These are phyloP conservation scores for Apotomis turbidana DNA, from an alignment of 2,888 invertebrate species.

Conservation along the genomic window DNA sequence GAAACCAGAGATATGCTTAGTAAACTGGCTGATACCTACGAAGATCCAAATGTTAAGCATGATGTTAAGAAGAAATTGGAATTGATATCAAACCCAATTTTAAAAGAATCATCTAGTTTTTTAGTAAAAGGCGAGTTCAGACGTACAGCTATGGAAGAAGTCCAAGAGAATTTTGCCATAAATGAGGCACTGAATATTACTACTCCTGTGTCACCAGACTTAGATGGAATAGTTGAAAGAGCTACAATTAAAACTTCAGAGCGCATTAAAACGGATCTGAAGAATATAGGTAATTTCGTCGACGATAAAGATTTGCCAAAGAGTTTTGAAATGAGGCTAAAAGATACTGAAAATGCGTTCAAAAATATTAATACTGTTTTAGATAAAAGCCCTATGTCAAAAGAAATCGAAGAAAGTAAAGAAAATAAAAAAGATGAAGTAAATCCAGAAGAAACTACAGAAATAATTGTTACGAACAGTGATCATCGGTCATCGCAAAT, in stretches of 20 bases:
- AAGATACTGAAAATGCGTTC: constrained; percentile 66
- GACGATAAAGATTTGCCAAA: constrained; percentile 59
- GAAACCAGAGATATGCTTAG: constrained; percentile 75
- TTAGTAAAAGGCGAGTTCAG: constrained; percentile 58
- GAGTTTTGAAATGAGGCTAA: constrained; percentile 63
- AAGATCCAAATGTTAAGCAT: constrained; percentile 53
- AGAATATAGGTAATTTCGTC: constrained; percentile 46
- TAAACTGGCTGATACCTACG: constrained; percentile 68
- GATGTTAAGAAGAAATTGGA: constrained; percentile 37
- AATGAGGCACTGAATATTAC: constrained; percentile 71
- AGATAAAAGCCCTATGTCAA: constrained; percentile 43
- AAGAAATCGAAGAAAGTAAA: neutral
- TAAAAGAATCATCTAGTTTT: constrained; percentile 67
- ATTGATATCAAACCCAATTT: constrained; percentile 54
- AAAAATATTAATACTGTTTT: constrained; percentile 63
- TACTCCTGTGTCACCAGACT: constrained; percentile 60
- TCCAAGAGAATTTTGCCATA: constrained; percentile 68
- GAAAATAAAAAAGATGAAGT: neutral
- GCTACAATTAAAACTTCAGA: constrained; percentile 30
- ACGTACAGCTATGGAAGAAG: constrained; percentile 61
- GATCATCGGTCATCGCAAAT: constrained; percentile 25
- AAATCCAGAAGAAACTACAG: neutral
- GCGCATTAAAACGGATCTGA: constrained; percentile 36
- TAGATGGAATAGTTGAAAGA: constrained; percentile 52
- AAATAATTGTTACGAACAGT: neutral